phyloP scores from a whole-genome alignment of 2,888 invertebrate genomes.

The Mythimna pallens region DNA sequence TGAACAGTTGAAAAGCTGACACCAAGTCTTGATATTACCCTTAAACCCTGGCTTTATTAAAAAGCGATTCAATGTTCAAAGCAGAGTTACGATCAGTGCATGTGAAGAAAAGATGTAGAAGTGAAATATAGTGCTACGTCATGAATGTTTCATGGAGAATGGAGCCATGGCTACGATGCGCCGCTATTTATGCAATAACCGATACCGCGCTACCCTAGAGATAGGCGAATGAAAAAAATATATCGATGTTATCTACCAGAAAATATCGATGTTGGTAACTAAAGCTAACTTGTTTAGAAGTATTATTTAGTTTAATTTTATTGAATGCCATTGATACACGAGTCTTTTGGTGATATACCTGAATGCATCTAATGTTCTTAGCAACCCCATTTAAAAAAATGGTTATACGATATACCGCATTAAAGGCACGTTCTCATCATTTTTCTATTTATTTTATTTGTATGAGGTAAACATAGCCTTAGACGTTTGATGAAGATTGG shows the following conservation, averaged over 20 bases:
- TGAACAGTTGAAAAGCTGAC: not conserved
- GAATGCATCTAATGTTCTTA: slow-evolving; percentile 41
- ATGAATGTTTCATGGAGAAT: slow-evolving; percentile 68
- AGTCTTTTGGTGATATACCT: slow-evolving; percentile 18
- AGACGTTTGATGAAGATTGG: too few relatives aligned
- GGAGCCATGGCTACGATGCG: slow-evolving; percentile 51
- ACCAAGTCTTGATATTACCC: not conserved
- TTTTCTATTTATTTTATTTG: not conserved
- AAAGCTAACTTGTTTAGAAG: not conserved
- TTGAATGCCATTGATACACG: slow-evolving; percentile 7
- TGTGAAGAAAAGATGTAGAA: slow-evolving; percentile 50
- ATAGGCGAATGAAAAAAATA: not conserved
- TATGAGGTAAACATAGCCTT: not conserved
- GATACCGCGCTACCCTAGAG: slow-evolving; percentile 39
- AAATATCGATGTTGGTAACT: not conserved
- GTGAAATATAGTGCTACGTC: slow-evolving; percentile 50
- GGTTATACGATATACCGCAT: not conserved
- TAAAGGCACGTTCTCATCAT: not conserved
- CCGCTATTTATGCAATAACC: slow-evolving; percentile 66
- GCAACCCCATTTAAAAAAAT: slow-evolving; percentile 45
- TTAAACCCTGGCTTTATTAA: slow-evolving; percentile 31
- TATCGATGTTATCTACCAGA: not conserved
- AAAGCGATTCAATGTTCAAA: slow-evolving; percentile 50
- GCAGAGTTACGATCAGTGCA: slow-evolving; percentile 57
- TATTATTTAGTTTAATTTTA: not conserved